phyloP scores from a whole-genome alignment of 1,140 invertebrate genomes.

The Leptonema lineaticorne region DNA sequence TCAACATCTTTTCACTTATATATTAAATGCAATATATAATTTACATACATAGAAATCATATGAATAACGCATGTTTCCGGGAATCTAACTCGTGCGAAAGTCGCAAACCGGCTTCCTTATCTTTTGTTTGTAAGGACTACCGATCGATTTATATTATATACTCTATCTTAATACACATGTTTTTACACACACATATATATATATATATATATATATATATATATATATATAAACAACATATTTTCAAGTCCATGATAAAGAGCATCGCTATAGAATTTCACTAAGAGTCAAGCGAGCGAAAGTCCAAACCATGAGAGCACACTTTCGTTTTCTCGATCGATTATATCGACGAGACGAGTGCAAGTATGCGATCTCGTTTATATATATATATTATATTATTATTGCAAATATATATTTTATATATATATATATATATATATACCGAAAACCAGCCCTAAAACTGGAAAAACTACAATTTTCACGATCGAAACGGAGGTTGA shows the following conservation, averaged over 20 bases:
- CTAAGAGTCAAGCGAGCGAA: constrained; percentile 27
- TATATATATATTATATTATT: too few relatives aligned
- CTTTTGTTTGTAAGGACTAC: too few relatives aligned
- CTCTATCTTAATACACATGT: not conserved
- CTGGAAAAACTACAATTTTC: not conserved
- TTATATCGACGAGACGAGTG: not conserved
- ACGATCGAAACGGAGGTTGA: not conserved
- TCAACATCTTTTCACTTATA: too few relatives aligned
- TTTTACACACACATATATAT: not conserved
- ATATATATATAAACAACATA: not conserved
- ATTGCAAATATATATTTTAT: not conserved
- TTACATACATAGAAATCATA: too few relatives aligned
- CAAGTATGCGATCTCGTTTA: not conserved
- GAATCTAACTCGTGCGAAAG: too few relatives aligned
- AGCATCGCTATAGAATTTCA: constrained; percentile 10
- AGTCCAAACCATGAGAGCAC: constrained; percentile 33
- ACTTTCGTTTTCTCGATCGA: constrained; percentile 38
- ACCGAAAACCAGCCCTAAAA: not conserved
- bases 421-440: not conserved
- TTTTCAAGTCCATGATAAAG: constrained; percentile 3
- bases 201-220: not conserved
- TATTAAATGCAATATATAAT: too few relatives aligned
- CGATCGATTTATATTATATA: constrained; percentile 2
- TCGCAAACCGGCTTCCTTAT: too few relatives aligned
- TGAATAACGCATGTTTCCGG: too few relatives aligned